Conservation (phyloP, 2,113 vertebrate genomes). For the Pipra filicauda region DNA sequence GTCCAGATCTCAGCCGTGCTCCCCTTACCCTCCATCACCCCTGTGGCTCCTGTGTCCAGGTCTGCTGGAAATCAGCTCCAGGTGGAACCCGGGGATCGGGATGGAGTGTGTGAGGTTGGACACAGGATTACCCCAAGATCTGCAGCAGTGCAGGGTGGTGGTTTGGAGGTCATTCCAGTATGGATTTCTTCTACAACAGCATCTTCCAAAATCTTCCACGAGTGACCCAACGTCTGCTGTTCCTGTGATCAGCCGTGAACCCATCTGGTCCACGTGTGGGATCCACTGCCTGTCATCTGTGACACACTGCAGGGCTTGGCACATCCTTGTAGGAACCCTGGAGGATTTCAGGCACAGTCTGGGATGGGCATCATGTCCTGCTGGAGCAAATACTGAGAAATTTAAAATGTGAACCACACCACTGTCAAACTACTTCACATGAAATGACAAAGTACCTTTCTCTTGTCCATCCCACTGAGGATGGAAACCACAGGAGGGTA, state of each 20-base stretch:
- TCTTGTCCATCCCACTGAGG: not conserved
- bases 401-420: not conserved
- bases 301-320: not conserved
- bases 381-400: not conserved
- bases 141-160: not conserved
- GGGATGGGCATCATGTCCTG: not conserved
- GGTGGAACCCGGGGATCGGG: not conserved
- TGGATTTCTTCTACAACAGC: not conserved
- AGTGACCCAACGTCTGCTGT: not conserved
- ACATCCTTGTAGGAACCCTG: rapidly evolving
- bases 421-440: rapidly evolving
- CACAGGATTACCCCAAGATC: rapidly evolving
- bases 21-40: not conserved
- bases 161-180: not conserved
- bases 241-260: not conserved
- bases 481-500: not conserved
- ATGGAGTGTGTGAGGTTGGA: not conserved
- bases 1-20: not conserved
- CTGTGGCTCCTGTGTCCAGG: rapidly evolving
- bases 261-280: rapidly evolving
- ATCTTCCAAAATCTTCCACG: not conserved
- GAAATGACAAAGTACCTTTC: not conserved
- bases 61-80: not conserved
- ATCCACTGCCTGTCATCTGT: rapidly evolving
- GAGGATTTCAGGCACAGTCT: not conserved